phyloP scores from a whole-genome alignment of 2,888 invertebrate species.

The Andricus quercusramuli region DNA sequence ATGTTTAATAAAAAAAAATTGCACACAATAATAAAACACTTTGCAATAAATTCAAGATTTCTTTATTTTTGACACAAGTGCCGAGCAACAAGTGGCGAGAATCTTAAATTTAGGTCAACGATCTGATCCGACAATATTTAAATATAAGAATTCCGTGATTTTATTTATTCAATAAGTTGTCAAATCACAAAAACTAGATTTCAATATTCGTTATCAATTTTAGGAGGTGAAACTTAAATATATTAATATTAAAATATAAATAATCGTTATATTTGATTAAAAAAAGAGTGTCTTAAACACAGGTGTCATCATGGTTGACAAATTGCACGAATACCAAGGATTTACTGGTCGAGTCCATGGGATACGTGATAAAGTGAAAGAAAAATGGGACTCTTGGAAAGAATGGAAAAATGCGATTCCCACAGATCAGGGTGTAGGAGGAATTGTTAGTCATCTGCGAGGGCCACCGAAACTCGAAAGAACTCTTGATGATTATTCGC shows the following conservation, averaged over 20 bases:
- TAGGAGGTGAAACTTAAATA: too few relatives aligned
- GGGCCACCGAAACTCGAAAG: conserved; percentile 71
- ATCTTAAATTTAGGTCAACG: conserved; percentile 1
- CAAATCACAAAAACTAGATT: too few relatives aligned
- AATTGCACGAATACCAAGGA: conserved; percentile 90
- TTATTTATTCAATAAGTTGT: too few relatives aligned
- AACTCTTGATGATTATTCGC: conserved; percentile 81
- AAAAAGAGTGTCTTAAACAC: not conserved
- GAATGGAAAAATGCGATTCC: conserved; percentile 79
- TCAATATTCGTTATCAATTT: too few relatives aligned
- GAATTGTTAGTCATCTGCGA: conserved; percentile 69
- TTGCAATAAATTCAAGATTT: too few relatives aligned
- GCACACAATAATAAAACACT: not conserved
- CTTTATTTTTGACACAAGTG: not conserved
- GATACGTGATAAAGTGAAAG: conserved; percentile 83
- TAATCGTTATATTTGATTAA: not conserved
- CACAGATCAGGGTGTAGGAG: conserved; percentile 71
- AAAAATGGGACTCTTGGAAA: conserved; percentile 83
- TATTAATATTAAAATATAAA: not conserved
- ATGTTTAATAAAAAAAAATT: not conserved
- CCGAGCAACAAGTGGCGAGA: not conserved
- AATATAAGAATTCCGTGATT: not conserved
- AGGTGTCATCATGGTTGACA: conserved; percentile 83
- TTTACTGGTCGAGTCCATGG: conserved; percentile 86
- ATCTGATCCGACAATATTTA: not conserved